A percentile compares a stretch with the other conserved stretches of the same genome.
Conservation (phyloP, 2,113 vertebrate genomes). For the Poeciliopsis occidentalis region DNA sequence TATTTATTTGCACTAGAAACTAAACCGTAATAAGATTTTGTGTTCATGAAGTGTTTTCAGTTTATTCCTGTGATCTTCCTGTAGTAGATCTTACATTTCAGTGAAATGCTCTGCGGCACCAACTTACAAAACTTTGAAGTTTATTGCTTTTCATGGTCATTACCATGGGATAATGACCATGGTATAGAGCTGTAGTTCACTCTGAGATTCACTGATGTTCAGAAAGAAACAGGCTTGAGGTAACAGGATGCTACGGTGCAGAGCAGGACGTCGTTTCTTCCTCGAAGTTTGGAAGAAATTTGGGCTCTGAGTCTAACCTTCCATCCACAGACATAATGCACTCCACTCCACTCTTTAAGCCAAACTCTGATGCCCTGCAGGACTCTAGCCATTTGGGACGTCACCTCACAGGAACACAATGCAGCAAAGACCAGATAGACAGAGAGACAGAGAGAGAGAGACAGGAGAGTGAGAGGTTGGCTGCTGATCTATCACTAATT, state of each 20-base stretch:
- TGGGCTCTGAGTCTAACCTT: constrained; percentile 36
- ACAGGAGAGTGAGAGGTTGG: constrained; percentile 29
- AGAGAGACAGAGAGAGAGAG: constrained; percentile 24
- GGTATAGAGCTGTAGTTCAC: constrained; percentile 18
- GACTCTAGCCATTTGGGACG: constrained; percentile 47
- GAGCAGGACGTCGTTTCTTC: not conserved
- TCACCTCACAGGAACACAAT: constrained; percentile 67
- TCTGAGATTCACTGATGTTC: not conserved
- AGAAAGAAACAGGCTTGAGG: not conserved
- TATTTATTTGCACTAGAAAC: too few species aligned
- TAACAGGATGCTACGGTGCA: not conserved
- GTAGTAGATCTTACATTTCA: not conserved
- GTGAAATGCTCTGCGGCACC: not conserved
- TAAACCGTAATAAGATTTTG: too few species aligned
- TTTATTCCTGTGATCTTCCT: not conserved
- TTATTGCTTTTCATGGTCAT: too few species aligned
- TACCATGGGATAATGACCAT: constrained; percentile 25
- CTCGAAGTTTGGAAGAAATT: not conserved
- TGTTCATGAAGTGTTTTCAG: not conserved
- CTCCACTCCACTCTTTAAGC: constrained; percentile 77
- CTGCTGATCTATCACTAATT: constrained; percentile 40
- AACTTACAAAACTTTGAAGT: not conserved
- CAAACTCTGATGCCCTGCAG: constrained; percentile 68
- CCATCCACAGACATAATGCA: constrained; percentile 74
- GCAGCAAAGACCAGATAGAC: constrained; percentile 58